Evolutionary conservation across 1,140 invertebrate species (phyloP), one percentile per base, ranked within the genome.

Genomic region (Tetramorium simillimum): DNA sequence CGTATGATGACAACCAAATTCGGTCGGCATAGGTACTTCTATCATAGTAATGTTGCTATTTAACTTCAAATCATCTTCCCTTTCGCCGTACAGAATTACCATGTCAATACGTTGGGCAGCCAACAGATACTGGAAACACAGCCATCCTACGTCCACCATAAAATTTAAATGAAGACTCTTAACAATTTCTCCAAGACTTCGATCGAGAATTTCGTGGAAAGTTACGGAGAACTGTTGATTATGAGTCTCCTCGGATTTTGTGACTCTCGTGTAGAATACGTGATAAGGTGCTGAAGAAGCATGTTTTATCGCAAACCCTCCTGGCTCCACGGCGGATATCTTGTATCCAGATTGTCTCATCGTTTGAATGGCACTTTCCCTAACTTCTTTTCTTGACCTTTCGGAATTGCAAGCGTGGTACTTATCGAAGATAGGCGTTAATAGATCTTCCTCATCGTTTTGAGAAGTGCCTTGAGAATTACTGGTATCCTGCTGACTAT

Each of bases 1-100:
- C 1, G 98, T 98, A 93, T 99, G 99, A 96, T 99, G 99, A 86
- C 97, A 98, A 40, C 98, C 98, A 95, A 97, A 99, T 0, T 97
- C 96, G 86, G 97, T 97, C 3, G 96, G 96, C 96, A 98, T 97
- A 91, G 97, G 95, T 9, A 99, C 95, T 92, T 96, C 95, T 90
- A 98, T 95, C 72, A 97, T 94, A 86, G 96, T 97, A 0, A 98
- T 96, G 91, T 97, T 97, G 0, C 96, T 95, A 88, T 93, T 94
- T 40, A 97, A 95, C 28, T 93, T 93, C 58, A 93, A 91, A 84
- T 97, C 92, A 89, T 97, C 96, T 0, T 95, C 94, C 75, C 97
- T 96, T 65, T 97, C 96, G 3, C 98, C 98, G 95, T 98, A 98
- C 0, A 99, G 94, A 73, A 99, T 96, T 7, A 89, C 82, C 88